Evolutionary conservation across 2,797 vertebrate genomes (phyloP).

Genomic region (Scarus forsteni): DNA sequence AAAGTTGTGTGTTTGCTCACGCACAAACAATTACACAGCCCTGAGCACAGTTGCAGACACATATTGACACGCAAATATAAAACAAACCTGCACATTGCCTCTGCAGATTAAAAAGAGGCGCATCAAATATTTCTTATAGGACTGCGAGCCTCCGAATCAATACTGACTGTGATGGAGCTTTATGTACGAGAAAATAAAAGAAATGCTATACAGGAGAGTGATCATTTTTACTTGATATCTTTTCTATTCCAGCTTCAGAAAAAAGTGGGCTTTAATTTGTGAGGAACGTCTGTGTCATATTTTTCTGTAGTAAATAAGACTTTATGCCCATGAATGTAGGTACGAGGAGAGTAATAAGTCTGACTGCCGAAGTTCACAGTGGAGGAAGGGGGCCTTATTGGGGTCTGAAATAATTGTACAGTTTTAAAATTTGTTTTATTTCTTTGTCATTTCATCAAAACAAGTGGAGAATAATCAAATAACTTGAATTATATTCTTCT

Average conservation of each 20-base stretch:
- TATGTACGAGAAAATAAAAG: slow-evolving; percentile 42
- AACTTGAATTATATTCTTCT: no score
- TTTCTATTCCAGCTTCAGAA: slow-evolving; percentile 12
- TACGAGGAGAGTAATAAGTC: no score
- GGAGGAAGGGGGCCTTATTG: no score
- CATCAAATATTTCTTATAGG: slow-evolving; percentile 50
- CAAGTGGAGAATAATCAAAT: no score
- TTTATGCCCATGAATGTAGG: no score
- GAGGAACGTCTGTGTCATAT: slow-evolving; percentile 20
- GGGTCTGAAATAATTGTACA: no score
- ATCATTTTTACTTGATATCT: neutral
- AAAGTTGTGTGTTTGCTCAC: slow-evolving; percentile 32
- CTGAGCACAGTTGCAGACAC: neutral
- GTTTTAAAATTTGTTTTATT: no score
- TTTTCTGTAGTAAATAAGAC: neutral
- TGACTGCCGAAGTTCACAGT: no score
- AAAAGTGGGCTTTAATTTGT: slow-evolving; percentile 9
- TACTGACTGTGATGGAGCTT: slow-evolving; percentile 49
- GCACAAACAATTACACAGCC: slow-evolving; percentile 6
- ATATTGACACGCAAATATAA: slow-evolving; percentile 3
- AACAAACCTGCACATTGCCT: slow-evolving; percentile 23
- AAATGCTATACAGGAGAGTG: slow-evolving; percentile 20
- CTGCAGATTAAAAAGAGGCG: slow-evolving; percentile 62
- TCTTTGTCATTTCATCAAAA: no score
- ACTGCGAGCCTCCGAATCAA: slow-evolving; percentile 46